A percentile compares a stretch with the other conserved stretches of the same genome.
Conservation (phyloP, 2,888 invertebrate species). For the Dichetophora obliterata region DNA sequence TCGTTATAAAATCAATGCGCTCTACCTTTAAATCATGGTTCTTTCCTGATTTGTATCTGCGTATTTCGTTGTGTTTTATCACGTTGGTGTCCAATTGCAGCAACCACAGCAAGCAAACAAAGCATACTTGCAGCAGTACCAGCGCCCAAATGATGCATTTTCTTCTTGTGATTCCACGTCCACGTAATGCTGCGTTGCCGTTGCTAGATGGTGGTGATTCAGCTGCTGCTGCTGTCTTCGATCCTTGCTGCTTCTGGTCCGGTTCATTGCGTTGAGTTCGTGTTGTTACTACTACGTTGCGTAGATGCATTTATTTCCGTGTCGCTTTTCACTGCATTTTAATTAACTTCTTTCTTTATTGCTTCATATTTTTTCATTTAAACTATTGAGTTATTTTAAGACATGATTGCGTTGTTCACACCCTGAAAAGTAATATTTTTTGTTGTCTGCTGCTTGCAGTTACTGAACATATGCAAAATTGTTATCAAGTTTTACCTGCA, state of each 20-base stretch:
- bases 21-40: background rate
- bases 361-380: background rate
- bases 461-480: slow-evolving; percentile 12
- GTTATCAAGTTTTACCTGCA: background rate
- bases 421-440: slow-evolving; percentile 44
- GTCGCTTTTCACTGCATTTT: slow-evolving; percentile 31
- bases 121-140: slow-evolving; percentile 62
- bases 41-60: background rate
- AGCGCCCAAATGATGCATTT: slow-evolving; percentile 64
- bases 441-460: slow-evolving; percentile 20
- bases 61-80: background rate
- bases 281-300: slow-evolving; percentile 47
- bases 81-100: slow-evolving; percentile 53
- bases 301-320: slow-evolving; percentile 39
- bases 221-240: slow-evolving; percentile 9
- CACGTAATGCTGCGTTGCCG: background rate
- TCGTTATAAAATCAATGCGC: slow-evolving; percentile 11
- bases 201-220: background rate
- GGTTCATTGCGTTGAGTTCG: slow-evolving; percentile 24
- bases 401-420: slow-evolving; percentile 40
- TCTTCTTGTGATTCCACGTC: slow-evolving; percentile 54
- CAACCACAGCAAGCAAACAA: slow-evolving; percentile 65
- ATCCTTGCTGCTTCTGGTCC: background rate
- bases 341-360: slow-evolving; percentile 12
- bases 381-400: slow-evolving; percentile 12